Evolutionary conservation across 2,888 invertebrate species (phyloP), one percentile per base, ranked within the genome.

Genomic region (Panzeria rudis): DNA sequence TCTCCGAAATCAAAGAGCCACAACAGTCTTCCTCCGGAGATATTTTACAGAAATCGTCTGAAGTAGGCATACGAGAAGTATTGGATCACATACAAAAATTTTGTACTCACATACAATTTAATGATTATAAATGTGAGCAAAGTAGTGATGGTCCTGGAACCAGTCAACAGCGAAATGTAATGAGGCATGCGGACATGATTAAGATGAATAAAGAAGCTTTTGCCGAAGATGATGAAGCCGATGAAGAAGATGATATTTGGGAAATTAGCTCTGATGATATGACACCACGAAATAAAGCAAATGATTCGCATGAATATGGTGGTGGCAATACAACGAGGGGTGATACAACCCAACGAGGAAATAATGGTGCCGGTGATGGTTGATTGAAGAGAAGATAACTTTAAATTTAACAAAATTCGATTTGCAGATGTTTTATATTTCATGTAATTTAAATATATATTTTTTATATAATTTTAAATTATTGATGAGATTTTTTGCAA

Each of bases 21-120:
- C 87, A 66, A 9, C 89, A 86, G 8, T 84, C 88, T 0, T 86
- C 87, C 2, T 87, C 88, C 0, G 90, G 88, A 44, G 89, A 89
- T 0, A 41, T 91, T 6, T 88, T 87, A 32, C 86, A 81, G 0
- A 91, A 91, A 73, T 89, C 91, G 7, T 91, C 91, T 8, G 90
- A 89, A 4, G 72, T 89, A 71, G 89, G 88, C 8, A 88, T 91
- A 71, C 90, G 87, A 7, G 90, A 91, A 79, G 88, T 92, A 6
- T 83, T 91, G 83, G 91, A 89, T 23, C 89, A 89, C n/a, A 87
- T 91, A 54, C 89, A 91, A 79, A 89, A 89, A 66, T 88, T 89
- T 76, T 91, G 87, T 86, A 89, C 82, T 5, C 88, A 90, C 84
- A 86, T 89, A 80, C 87, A 90, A 75, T 41, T 84, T 1, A 88